Base-by-base conservation (phyloP, 2,113 vertebrate species). In the Steatornis caripensis region DNA sequence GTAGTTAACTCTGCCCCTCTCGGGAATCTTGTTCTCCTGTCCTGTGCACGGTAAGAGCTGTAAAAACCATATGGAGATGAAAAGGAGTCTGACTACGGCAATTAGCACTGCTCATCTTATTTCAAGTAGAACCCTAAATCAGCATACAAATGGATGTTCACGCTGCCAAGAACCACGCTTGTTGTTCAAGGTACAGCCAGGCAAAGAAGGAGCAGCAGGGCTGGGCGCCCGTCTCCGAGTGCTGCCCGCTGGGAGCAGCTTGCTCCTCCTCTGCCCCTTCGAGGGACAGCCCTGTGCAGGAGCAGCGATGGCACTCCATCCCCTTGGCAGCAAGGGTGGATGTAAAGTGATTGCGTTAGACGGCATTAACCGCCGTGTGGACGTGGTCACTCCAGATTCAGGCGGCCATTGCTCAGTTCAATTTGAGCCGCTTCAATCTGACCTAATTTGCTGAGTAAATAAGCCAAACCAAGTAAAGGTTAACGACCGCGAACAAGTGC, bases 381-480 rank as follows among this genome's bases (percentile, higher is more conserved):
- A 95, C 93, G 13, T 2, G 37, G 69, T 89, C 89, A 79, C 70
- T 82, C 94, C 87, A 71, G 84, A 95, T 95, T 95, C 46, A 68
- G 93, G 91, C 68, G 65, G 81, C 77, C 89, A 84, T 95, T 71
- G 80, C 91, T 96, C 93, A 95, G 91, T 51, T 84, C 53, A 91
- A 55, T 15, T 11, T 15, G 6, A 91, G 30, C 55, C 84, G 34
- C 89, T 96, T 46, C 72, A 90, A 1, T 30, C 14, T 54, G 81
- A 84, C 89, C 77, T 90, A 76, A 90, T 80, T 86, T 1, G 0
- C 83, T 60, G 81, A 94, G 89, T 96, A 97, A 95, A 95, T 91
- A 95, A 92, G 15, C 43, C 70, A 81, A 81, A 84, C 26, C 57
- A 95, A 96, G 95, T 94, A 79, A 96, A 97, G 65, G 93, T 89